Evolutionary conservation across 2,797 vertebrate genomes (phyloP).

Genomic region (Gymnopithys bicolor): DNA sequence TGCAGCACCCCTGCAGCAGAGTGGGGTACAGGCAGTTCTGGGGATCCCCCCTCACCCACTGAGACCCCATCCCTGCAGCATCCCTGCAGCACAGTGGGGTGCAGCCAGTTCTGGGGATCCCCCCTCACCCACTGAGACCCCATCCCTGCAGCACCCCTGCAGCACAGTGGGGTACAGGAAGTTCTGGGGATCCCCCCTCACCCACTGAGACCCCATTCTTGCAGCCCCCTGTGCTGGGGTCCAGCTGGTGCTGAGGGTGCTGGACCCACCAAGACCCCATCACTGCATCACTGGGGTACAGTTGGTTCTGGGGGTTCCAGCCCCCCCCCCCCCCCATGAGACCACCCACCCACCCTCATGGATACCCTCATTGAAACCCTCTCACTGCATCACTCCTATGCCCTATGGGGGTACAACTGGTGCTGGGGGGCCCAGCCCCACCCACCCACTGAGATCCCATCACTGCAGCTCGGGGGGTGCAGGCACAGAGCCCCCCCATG

Average conservation of each 20-base stretch:
- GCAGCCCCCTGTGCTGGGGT: too few relatives aligned
- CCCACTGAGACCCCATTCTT: too few relatives aligned
- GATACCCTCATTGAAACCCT: too few relatives aligned
- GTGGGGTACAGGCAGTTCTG: neutral
- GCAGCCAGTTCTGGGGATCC: neutral
- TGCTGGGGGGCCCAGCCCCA: neutral
- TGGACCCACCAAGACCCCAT: neutral
- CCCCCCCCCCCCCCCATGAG: too few relatives aligned
- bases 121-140: neutral
- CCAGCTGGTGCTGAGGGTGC: too few relatives aligned
- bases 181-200: neutral
- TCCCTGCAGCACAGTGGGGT: neutral
- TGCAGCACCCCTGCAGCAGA: too few relatives aligned
- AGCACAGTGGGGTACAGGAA: neutral
- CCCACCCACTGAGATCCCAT: neutral
- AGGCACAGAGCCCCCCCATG: accelerated
- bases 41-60: neutral
- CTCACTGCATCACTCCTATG: too few relatives aligned
- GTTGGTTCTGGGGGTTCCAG: neutral
- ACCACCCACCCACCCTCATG: too few relatives aligned
- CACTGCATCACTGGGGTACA: neutral
- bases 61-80: neutral
- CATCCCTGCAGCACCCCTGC: neutral
- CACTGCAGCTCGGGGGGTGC: neutral
- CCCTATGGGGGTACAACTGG: neutral